Conservation (phyloP, 2,797 vertebrate species). For the Thamnophis elegans region DNA sequence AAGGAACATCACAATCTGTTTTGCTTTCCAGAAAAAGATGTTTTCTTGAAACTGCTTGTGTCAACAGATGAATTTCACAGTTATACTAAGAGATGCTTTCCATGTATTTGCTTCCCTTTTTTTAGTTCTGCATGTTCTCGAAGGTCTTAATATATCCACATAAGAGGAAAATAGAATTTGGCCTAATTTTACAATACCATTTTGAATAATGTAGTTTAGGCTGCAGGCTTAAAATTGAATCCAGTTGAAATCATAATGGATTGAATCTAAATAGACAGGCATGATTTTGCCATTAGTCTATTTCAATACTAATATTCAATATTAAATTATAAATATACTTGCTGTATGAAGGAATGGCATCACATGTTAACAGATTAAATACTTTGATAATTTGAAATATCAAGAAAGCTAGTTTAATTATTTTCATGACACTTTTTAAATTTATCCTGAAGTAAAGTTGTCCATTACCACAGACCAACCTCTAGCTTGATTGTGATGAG, state of each 20-base stretch:
- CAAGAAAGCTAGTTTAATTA: not conserved
- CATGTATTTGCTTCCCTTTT: conserved; percentile 49
- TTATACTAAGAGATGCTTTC: conserved; percentile 56
- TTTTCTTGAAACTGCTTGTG: conserved; percentile 66
- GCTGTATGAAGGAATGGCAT: conserved; percentile 32
- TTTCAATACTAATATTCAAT: conserved; percentile 31
- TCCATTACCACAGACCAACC: not conserved
- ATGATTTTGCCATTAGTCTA: not conserved
- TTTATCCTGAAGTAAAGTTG: fast-evolving
- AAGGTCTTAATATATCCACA: conserved; percentile 19
- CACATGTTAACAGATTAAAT: conserved; percentile 1
- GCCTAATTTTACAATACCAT: conserved; percentile 21
- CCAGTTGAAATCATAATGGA: not conserved
- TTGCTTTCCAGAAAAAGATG: conserved; percentile 61
- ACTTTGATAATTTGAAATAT: not conserved
- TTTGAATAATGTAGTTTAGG: conserved; percentile 15
- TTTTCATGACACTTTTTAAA: not conserved
- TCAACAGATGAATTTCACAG: conserved; percentile 46
- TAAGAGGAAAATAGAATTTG: conserved; percentile 21
- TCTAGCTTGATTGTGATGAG: not conserved
- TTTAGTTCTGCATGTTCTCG: conserved; percentile 46
- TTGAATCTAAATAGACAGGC: not conserved
- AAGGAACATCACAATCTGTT: conserved; percentile 63
- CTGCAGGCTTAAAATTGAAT: not conserved
- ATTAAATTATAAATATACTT: conserved; percentile 42